Base-by-base conservation (phyloP, 37 sponge, comb jelly and placozoan genomes). In the Tethya wilhelma region DNA sequence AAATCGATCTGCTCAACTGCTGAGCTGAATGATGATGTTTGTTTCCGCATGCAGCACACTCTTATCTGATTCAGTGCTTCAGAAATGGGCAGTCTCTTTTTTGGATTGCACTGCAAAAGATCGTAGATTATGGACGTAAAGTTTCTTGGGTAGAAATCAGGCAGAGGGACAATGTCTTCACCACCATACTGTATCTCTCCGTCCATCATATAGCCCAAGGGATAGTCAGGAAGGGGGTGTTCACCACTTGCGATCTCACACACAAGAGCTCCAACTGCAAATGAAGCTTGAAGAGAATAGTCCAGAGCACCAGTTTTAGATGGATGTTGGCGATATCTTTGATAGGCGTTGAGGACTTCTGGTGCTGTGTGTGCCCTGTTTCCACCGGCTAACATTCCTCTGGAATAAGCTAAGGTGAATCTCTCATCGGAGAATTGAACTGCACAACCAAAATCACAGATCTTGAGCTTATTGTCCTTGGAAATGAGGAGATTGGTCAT, bases 371-470 rank as follows among this genome's bases (percentile, higher is more conserved):
- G 90, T 38, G 90, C 90, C 62, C 78, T 82, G 64, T 93, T 89
- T 34, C 90, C 94, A 25, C 90, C 94, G 2, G 80, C 69, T 23
- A 66, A 72, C 58, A 65, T 56, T 37, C 93, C 94, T 37, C 81
- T 75, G 33, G 44, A 37, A 46, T 79, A 83, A 34, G 28, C 40
- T 62, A 82, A 59, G 36, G 55, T 40, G 34, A 89, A 75, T 31
- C 74, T 40, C 23, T 39, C 67, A 31, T 85, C 78, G 23, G 79
- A 42, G 55, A 93, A 89, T 63, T 93, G 94, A 29, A 73, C 83
- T 17, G 94, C 87, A 83, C 90, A 86, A 22, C 90, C 90, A 83
- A 93, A 93, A 64, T 93, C 94, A 79, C 94, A 89, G 45, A 93
- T 28, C 2, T 84, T 77, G 41, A 86, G 25, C 38, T 81, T 44